These are phyloP conservation scores for Bufo gargarizans DNA, from an alignment of 2,113 vertebrate species.

Conservation along the genomic window DNA sequence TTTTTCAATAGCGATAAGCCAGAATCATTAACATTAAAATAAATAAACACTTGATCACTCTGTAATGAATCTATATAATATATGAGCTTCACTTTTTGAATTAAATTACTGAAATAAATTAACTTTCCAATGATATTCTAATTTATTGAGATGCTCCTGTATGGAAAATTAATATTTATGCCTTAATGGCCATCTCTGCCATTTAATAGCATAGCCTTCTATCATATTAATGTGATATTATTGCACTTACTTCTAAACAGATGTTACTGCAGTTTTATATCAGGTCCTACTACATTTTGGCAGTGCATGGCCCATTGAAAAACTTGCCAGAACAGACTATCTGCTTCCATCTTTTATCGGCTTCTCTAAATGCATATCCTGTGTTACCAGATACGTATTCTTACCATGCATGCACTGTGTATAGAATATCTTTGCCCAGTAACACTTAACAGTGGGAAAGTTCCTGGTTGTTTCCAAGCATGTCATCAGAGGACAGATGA, in stretches of 20 bases:
- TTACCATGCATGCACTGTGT: not conserved
- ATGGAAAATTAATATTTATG: not conserved
- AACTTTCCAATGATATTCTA: too few species aligned
- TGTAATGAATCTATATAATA: too few species aligned
- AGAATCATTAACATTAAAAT: too few species aligned
- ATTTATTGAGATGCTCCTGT: too few species aligned
- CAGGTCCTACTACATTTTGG: not conserved
- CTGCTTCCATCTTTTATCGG: not conserved
- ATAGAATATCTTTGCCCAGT: not conserved
- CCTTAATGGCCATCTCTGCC: not conserved
- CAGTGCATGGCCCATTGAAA: not conserved
- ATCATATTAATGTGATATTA: slow-evolving; percentile 1
- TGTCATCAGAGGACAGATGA: slow-evolving; percentile 18
- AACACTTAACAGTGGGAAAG: not conserved
- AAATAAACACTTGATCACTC: too few species aligned
- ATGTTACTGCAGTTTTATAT: not conserved
- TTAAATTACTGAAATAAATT: too few species aligned
- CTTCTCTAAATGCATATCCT: not conserved
- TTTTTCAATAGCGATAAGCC: too few species aligned
- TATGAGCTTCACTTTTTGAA: too few species aligned
- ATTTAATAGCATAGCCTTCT: not conserved
- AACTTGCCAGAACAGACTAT: not conserved
- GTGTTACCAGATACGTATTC: slow-evolving; percentile 1
- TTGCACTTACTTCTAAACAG: slow-evolving; percentile 1
- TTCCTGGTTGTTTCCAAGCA: slow-evolving; percentile 24